Evolutionary conservation across 2,797 vertebrate species (phyloP).

Genomic region (Brachyalestes nurse): DNA sequence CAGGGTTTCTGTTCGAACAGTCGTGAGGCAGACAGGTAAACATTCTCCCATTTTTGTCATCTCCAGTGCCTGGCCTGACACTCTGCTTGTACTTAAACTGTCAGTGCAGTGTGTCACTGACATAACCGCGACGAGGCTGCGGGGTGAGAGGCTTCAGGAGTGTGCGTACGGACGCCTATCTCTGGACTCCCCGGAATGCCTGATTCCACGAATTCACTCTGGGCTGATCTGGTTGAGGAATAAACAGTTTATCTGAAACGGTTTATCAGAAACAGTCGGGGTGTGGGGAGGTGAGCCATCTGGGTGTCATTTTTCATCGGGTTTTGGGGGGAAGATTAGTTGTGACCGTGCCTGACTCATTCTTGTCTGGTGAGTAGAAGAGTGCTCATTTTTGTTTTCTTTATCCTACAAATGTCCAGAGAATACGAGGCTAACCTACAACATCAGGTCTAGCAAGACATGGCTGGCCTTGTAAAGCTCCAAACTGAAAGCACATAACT

Average conservation of each 20-base stretch:
- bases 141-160: constrained; percentile 45
- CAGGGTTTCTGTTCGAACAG: constrained; percentile 21
- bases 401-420: background rate
- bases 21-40: constrained; percentile 25
- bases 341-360: constrained; percentile 2
- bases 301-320: constrained; percentile 43
- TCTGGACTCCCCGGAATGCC: constrained; percentile 56
- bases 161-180: constrained; percentile 42
- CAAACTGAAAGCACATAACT: too few relatives aligned
- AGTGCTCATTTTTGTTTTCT: background rate
- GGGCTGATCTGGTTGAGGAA: constrained; percentile 47
- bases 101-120: constrained; percentile 38
- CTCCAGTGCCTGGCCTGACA: constrained; percentile 36
- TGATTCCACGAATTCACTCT: constrained; percentile 57
- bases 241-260: constrained; percentile 68
- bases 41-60: constrained; percentile 39
- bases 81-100: constrained; percentile 38
- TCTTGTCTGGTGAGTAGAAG: constrained; percentile 1
- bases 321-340: constrained; percentile 6
- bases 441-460: too few relatives aligned
- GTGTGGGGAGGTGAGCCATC: constrained; percentile 51
- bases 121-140: constrained; percentile 21
- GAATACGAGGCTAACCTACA: too few relatives aligned
- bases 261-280: constrained; percentile 61
- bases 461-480: too few relatives aligned